Percentiles rank a stretch among this genome's conserved stretches.
Evolutionary conservation across 2,113 vertebrate genomes (phyloP).

Genomic region (Platichthys stellatus): DNA sequence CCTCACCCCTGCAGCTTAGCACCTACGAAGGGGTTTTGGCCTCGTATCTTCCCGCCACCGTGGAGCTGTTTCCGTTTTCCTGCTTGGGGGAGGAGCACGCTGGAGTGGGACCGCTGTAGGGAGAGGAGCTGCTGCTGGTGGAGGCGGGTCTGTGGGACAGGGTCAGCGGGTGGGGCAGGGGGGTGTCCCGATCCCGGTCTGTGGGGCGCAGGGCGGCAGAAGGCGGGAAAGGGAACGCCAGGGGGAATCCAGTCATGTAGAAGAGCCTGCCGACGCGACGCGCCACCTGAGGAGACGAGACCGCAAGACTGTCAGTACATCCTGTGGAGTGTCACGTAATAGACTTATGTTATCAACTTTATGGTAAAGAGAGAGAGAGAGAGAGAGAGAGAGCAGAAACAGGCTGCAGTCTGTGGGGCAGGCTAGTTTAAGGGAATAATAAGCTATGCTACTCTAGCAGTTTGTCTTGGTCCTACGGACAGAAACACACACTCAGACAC

Average conservation of each 20-base stretch:
- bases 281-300: conserved; percentile 85
- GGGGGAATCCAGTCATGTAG: conserved; percentile 94
- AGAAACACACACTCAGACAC: conserved; percentile 51
- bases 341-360: background rate
- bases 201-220: conserved; percentile 79
- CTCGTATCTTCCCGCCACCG: conserved; percentile 78
- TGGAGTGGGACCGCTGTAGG: conserved; percentile 78
- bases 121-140: conserved; percentile 85
- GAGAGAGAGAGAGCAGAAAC: conserved; percentile 39
- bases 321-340: background rate
- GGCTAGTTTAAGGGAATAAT: conserved; percentile 54
- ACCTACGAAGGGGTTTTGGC: conserved; percentile 87
- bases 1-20: conserved; percentile 4
- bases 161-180: conserved; percentile 56
- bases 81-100: conserved; percentile 88
- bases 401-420: conserved; percentile 62
- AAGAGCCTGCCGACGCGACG: conserved; percentile 91
- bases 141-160: conserved; percentile 82
- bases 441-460: conserved; percentile 62
- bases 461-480: conserved; percentile 32
- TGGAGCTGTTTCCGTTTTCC: conserved; percentile 85
- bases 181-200: conserved; percentile 80
- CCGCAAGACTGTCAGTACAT: conserved; percentile 49
- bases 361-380: conserved; percentile 57
- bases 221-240: conserved; percentile 92